Evolutionary conservation across 1,140 invertebrate genomes (phyloP), one percentile per base, ranked within the genome.

Genomic region (Euura lappo): DNA sequence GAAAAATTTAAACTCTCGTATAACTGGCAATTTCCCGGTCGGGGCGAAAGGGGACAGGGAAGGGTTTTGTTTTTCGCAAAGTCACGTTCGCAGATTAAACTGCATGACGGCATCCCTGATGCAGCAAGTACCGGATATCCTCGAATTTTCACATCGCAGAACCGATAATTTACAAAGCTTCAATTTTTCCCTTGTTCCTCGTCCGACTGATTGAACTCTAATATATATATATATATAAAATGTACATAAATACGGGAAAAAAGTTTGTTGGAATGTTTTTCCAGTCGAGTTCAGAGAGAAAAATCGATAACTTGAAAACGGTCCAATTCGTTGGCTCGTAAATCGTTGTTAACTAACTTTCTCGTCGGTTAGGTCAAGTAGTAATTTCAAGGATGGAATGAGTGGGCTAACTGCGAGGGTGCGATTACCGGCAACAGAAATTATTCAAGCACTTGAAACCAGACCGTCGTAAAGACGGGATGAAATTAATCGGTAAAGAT

Each of bases 11-110:
- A 72, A 8, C 66, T 7, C 69, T 68, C 28, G 64, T 10, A 11
- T 68, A 72, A 72, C 42, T 72, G 71, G 65, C 44, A 72, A 72
- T 72, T 72, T 72, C 71, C 65, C 28, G 43, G 42, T 65, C 51
- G 51, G 46, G 71, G 0, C 28, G 28, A 28, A 28, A 28, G 28
- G 28, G 28, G 28, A 28, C 0, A 28, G 28, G 28, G 28, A 28
- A 28, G 28, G 28, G 28, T 28, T 28, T 28, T 28, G 28, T 71
- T 71, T 60, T 65, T 71, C 28, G 28, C 64, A 65, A 44, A 28
- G 46, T 51, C 11, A 47, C 46, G 69, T 60, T 46, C 51, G 43
- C 46, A 43, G 51, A 70, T 70, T 11, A 43, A 47, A 51, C 44
- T n/a, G 46, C 69, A 28, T 47, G 69, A 51, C 11, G 69, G 45